These are phyloP conservation scores for Scaptomyza hsui DNA, from an alignment of 1,140 invertebrate species.

Conservation along the genomic window DNA sequence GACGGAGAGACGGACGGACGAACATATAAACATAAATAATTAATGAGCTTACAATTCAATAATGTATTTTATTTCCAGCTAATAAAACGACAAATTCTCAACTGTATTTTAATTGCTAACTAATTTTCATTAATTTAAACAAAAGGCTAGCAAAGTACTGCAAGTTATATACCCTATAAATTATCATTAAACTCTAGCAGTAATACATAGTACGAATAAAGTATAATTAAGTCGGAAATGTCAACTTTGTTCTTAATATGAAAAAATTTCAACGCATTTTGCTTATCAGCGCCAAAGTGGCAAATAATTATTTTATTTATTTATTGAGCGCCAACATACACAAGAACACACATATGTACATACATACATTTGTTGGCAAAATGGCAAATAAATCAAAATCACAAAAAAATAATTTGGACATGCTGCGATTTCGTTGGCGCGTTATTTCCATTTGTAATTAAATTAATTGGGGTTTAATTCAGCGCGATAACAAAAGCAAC, in stretches of 20 bases:
- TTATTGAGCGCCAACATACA: slow-evolving; percentile 68
- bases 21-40: slow-evolving; percentile 23
- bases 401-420: slow-evolving; percentile 58
- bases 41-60: slow-evolving; percentile 51
- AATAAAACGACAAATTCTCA: slow-evolving; percentile 41
- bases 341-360: slow-evolving; percentile 7
- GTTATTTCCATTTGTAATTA: slow-evolving; percentile 83
- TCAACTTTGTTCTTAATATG: slow-evolving; percentile 15
- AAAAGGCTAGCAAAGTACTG: slow-evolving; percentile 1
- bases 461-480: slow-evolving; percentile 84
- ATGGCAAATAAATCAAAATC: slow-evolving; percentile 73
- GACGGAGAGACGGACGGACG: too few relatives aligned
- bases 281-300: slow-evolving; percentile 64
- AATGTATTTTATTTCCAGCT: slow-evolving; percentile 25
- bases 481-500: slow-evolving; percentile 57
- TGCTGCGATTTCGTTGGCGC: slow-evolving; percentile 43
- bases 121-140: slow-evolving; percentile 66
- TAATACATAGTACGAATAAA: background rate
- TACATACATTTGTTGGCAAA: slow-evolving; percentile 23
- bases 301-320: slow-evolving; percentile 79
- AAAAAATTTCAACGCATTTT: background rate
- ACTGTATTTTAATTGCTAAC: slow-evolving; percentile 67
- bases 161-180: slow-evolving; percentile 6
- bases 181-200: background rate
- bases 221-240: slow-evolving; percentile 21